Conservation (phyloP, 2,888 invertebrate species). For the Coleophora deauratella region DNA sequence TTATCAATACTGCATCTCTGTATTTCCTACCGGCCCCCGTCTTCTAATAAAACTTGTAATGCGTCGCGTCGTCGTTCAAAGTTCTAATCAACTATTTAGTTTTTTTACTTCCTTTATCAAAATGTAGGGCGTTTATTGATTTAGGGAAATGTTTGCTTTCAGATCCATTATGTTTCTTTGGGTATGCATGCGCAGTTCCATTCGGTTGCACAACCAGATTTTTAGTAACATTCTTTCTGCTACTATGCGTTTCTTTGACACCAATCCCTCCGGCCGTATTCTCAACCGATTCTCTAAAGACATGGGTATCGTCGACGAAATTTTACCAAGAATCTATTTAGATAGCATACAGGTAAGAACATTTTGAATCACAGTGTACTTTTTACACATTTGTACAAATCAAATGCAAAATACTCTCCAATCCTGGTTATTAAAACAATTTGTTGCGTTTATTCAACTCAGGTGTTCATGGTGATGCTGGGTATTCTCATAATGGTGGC, state of each 20-base stretch:
- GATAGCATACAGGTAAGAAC: constrained; percentile 75
- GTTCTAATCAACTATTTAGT: too few species aligned
- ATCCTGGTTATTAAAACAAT: too few species aligned
- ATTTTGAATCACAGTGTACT: neutral
- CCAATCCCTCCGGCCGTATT: constrained; percentile 87
- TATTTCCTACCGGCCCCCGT: too few species aligned
- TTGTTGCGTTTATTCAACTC: constrained; percentile 19
- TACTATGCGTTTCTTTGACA: constrained; percentile 88
- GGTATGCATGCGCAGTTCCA: constrained; percentile 83
- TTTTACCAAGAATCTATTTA: constrained; percentile 77
- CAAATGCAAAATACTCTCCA: too few species aligned
- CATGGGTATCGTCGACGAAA: constrained; percentile 85
- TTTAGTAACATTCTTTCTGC: constrained; percentile 82
- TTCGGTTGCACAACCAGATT: constrained; percentile 84
- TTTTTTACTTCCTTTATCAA: too few species aligned
- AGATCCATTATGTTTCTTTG: constrained; percentile 82
- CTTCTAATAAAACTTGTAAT: too few species aligned
- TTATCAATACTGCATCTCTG: too few species aligned
- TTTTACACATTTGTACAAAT: too few species aligned
- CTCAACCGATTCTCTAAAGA: constrained; percentile 91
- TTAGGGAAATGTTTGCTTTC: constrained; percentile 16
- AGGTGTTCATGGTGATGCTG: constrained; percentile 79
- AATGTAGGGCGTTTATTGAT: too few species aligned
- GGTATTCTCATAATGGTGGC: constrained; percentile 83
- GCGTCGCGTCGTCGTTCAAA: too few species aligned